Conservation (phyloP, 2,888 invertebrate genomes). For the Portevinia maculata region DNA sequence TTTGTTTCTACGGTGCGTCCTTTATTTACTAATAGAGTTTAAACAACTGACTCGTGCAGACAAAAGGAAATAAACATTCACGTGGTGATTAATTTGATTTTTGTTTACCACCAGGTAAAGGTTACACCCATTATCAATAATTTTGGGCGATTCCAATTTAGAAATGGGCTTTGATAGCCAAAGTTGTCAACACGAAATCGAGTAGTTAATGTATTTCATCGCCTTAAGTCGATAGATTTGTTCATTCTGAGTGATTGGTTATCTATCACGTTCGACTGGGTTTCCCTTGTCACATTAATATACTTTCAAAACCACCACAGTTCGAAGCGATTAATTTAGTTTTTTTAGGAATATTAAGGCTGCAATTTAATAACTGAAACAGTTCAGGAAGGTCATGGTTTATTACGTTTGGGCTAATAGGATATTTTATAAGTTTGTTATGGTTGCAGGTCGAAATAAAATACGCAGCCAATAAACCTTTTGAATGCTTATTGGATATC, state of each 20-base stretch:
- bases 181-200: slow-evolving; percentile 43
- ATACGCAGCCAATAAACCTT: no score
- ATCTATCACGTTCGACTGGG: not conserved
- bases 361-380: no score
- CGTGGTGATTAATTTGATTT: slow-evolving; percentile 30
- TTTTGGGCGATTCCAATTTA: slow-evolving; percentile 25
- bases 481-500: no score
- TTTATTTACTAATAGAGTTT: no score
- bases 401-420: no score
- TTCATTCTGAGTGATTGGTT: slow-evolving; percentile 38
- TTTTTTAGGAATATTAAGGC: no score
- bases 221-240: slow-evolving; percentile 14
- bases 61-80: no score
- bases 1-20: no score
- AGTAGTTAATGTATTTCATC: slow-evolving; percentile 43
- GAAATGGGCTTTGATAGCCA: slow-evolving; percentile 42
- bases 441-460: no score
- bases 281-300: not conserved
- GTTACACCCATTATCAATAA: slow-evolving; percentile 44
- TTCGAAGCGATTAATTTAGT: not conserved
- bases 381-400: no score
- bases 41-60: not conserved
- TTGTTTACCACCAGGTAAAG: slow-evolving; percentile 27
- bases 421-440: no score
- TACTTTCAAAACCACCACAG: not conserved